Conservation (phyloP, 2,113 vertebrate genomes). For the Dipodomys spectabilis region DNA sequence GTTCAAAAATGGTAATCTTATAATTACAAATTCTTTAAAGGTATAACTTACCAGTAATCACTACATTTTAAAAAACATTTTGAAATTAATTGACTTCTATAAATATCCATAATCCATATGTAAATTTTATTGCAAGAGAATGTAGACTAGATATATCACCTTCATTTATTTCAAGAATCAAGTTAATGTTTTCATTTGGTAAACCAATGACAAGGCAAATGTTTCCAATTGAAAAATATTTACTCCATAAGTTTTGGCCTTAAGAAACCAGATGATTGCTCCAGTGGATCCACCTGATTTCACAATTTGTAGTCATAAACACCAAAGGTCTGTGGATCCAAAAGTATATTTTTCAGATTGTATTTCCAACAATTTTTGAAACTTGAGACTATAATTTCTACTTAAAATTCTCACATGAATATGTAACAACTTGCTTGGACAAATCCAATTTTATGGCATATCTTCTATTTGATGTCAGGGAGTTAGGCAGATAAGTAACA, state of each 20-base stretch:
- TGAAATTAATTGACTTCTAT: background rate
- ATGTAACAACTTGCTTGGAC: background rate
- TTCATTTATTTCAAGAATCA: conserved; percentile 33
- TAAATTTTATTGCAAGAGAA: background rate
- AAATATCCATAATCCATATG: background rate
- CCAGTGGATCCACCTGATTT: background rate
- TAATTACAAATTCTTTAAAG: background rate
- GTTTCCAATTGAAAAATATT: background rate
- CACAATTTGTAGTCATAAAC: conserved; percentile 1
- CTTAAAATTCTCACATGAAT: background rate
- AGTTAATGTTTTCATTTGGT: background rate
- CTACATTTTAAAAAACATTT: background rate
- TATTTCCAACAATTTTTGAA: conserved; percentile 15
- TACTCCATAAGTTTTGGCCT: background rate
- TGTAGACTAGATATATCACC: background rate
- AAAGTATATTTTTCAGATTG: background rate
- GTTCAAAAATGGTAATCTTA: background rate
- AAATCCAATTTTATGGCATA: background rate
- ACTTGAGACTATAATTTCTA: background rate
- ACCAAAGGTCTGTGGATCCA: background rate
- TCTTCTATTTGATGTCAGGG: background rate
- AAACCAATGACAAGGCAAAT: background rate
- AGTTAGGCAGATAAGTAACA: background rate
- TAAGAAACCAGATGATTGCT: background rate
- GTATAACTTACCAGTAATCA: background rate